phyloP scores from a whole-genome alignment of 2,888 invertebrate genomes.

The Philereme vetulata region DNA sequence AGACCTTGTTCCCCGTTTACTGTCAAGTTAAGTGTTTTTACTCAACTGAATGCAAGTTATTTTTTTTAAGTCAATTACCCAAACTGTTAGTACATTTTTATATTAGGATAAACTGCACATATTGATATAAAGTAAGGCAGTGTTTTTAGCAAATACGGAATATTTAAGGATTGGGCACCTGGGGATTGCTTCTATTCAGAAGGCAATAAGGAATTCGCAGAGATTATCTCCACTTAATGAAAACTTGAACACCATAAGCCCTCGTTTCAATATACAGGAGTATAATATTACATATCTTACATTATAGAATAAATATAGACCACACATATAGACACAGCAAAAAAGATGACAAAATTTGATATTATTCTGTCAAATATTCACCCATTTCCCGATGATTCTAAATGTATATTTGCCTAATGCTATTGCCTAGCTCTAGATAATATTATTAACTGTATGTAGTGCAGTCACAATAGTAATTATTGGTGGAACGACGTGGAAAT shows the following conservation, averaged over 20 bases:
- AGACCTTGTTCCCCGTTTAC: too few relatives aligned
- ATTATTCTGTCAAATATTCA: slow-evolving; percentile 7
- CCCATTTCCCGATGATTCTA: not conserved
- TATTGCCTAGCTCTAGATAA: too few relatives aligned
- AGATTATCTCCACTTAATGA: slow-evolving; percentile 4
- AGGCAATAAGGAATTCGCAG: slow-evolving; percentile 13
- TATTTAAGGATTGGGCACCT: slow-evolving; percentile 11
- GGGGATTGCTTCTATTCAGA: not conserved
- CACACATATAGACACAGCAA: slow-evolving; percentile 7
- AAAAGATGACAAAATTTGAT: slow-evolving; percentile 13
- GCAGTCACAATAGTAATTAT: too few relatives aligned
- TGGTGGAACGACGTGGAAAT: too few relatives aligned
- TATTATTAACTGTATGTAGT: too few relatives aligned
- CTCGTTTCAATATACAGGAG: not conserved
- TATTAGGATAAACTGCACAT: too few relatives aligned
- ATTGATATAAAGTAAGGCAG: too few relatives aligned
- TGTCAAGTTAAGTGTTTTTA: too few relatives aligned
- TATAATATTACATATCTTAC: slow-evolving; percentile 6
- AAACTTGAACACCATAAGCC: not conserved
- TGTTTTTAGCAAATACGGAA: slow-evolving; percentile 15
- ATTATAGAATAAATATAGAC: not conserved
- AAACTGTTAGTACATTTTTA: too few relatives aligned
- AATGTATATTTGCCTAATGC: too few relatives aligned
- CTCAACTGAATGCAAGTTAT: too few relatives aligned
- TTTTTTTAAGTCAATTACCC: too few relatives aligned